Conservation (phyloP, 2,797 vertebrate genomes). For the Chiroxiphia lanceolata region DNA sequence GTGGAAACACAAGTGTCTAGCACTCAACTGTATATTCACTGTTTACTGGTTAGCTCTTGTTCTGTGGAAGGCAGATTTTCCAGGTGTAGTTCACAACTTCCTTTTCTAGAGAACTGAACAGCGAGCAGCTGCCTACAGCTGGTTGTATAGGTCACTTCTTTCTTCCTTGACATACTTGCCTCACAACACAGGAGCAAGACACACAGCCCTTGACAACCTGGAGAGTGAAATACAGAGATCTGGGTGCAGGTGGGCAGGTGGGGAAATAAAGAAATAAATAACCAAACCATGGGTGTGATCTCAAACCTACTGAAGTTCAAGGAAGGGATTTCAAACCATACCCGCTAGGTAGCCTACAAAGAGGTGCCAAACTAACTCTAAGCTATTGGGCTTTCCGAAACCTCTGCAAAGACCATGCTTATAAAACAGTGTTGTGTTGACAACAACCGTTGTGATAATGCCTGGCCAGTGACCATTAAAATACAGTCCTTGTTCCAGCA, state of each 20-base stretch:
- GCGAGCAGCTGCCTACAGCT: not conserved
- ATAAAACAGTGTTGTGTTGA: not conserved
- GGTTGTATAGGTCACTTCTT: not conserved
- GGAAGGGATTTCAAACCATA: not conserved
- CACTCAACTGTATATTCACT: not conserved
- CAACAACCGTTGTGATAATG: not conserved
- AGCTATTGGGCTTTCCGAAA: not conserved
- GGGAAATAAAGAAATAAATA: not conserved
- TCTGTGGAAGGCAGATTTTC: not conserved
- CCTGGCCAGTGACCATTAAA: not conserved
- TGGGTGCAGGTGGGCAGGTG: rapidly evolving
- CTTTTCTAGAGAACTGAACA: not conserved
- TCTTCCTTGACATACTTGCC: not conserved
- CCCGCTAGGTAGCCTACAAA: not conserved
- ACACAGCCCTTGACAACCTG: not conserved
- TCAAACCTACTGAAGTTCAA: not conserved
- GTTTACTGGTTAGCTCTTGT: not conserved
- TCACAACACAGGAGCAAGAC: not conserved
- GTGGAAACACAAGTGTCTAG: not conserved
- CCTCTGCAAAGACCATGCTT: not conserved
- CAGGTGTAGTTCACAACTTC: not conserved
- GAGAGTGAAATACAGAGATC: not conserved
- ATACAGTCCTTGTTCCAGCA: not conserved
- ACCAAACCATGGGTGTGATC: not conserved
- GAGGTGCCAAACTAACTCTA: not conserved